Percentiles rank a stretch among this genome's conserved stretches.
phyloP scores from a whole-genome alignment of 2,797 vertebrate genomes.

The Ctenopoma kingsleyae region DNA sequence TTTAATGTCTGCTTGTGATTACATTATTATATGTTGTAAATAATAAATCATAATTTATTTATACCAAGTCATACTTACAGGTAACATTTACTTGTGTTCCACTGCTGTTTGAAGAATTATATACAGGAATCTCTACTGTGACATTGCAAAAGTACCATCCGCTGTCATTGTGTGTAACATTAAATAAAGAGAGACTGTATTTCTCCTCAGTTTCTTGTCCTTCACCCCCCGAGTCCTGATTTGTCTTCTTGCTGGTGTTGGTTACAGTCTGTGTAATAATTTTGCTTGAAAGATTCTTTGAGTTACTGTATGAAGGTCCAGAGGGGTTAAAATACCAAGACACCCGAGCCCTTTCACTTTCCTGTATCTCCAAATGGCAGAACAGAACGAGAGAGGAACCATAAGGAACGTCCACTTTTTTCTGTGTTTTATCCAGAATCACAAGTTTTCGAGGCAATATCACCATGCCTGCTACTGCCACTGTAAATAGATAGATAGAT shows the following conservation, averaged over 20 bases:
- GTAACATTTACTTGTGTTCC: constrained; percentile 40
- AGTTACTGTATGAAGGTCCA: accelerated
- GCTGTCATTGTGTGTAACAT: accelerated
- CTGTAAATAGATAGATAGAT: constrained; percentile 25
- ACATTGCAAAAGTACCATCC: constrained; percentile 68
- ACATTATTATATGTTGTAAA: too few species aligned
- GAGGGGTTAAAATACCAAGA: constrained; percentile 3
- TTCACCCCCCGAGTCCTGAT: accelerated
- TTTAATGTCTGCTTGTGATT: neutral
- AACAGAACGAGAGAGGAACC: constrained; percentile 51
- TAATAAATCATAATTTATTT: too few species aligned
- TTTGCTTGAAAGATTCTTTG: accelerated
- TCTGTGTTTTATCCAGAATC: constrained; percentile 1
- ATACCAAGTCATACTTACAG: constrained; percentile 67
- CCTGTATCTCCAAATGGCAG: neutral
- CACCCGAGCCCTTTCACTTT: accelerated
- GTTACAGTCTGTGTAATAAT: accelerated
- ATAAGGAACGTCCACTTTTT: accelerated
- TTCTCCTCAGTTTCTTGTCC: neutral
- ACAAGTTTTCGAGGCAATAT: neutral
- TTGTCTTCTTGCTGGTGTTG: accelerated
- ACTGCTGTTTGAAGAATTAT: accelerated
- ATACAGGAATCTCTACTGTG: constrained; percentile 5
- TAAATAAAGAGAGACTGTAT: neutral
- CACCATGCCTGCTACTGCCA: constrained; percentile 12